phyloP scores from a whole-genome alignment of 1,140 invertebrate species.

The Ceratosolen solmsi region DNA sequence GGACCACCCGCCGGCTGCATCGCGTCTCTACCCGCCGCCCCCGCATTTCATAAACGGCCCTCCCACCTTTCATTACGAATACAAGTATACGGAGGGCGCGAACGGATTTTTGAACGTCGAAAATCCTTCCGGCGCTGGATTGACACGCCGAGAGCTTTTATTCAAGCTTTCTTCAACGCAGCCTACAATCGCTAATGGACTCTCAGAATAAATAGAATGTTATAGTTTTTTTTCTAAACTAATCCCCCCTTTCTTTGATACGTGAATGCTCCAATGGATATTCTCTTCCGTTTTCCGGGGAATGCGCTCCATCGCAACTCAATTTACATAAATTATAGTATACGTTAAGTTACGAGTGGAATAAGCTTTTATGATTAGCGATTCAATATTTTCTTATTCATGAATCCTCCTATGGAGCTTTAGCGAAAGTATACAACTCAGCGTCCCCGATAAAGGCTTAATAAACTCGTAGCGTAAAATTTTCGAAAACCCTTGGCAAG shows the following conservation, averaged over 20 bases:
- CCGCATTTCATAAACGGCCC: constrained; percentile 18
- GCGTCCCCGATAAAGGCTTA: neutral
- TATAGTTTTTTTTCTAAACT: too few relatives aligned
- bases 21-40: neutral
- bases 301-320: too few relatives aligned
- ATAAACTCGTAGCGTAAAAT: neutral
- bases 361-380: too few relatives aligned
- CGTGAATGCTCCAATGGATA: too few relatives aligned
- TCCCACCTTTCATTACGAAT: constrained; percentile 19
- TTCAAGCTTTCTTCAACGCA: neutral
- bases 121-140: neutral
- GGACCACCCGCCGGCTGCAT: constrained; percentile 4
- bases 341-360: too few relatives aligned
- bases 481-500: neutral
- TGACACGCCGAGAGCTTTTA: too few relatives aligned
- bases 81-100: neutral
- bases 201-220: too few relatives aligned
- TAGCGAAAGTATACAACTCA: neutral
- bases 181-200: too few relatives aligned
- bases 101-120: neutral
- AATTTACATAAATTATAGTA: too few relatives aligned
- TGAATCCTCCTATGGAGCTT: neutral
- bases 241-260: too few relatives aligned
- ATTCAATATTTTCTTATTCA: too few relatives aligned
- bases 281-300: too few relatives aligned